Evolutionary conservation across 2,888 invertebrate genomes (phyloP), one percentile per base, ranked within the genome.

Genomic region (Noctua janthe): DNA sequence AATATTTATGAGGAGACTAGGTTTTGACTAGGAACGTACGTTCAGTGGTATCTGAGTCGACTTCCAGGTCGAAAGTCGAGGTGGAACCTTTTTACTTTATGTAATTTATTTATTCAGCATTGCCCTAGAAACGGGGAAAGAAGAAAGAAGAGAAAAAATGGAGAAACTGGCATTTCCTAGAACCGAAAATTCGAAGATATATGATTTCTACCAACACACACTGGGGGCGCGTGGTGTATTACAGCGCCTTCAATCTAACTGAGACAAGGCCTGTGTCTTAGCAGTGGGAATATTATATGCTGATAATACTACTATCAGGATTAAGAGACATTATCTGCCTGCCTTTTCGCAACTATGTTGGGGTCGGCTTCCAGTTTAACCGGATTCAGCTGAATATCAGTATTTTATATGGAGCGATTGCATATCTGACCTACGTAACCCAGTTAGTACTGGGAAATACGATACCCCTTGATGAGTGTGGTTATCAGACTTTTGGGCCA

Each of bases 1-100:
- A 47, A 83, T 81, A 83, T 88, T 88, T 86, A 87, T 72, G 76
- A 81, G 71, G 47, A 74, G 51, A 69, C 47, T 8, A 15, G 35
- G 0, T 39, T 20, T 39, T 39, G 1, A 29, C 29, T 29, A 29
- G 29, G 35, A 20, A 64, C 20, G 17, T 35, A 35, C 4, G 0
- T 64, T 35, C 35, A 35, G 10, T 20, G 64, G 64, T 35, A 35
- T 64, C 17, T 1, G 2, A 6, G 17, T 54, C 17, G 7, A 54
- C 51, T 54, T 51, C 51, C 49, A 10, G 51, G 51, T 51, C 51
- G 6, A 6, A 51, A 6, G 51, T 51, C 51, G 5, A 51, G 51
- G 13, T 49, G 13, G 13, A 49, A 51, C 49, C 49, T 51, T 49
- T 10, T 49, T 51, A 51, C 17, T 51, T 17, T 49, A 15, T 51